Evolutionary conservation across 2,797 vertebrate genomes (phyloP).

Genomic region (Anabas testudineus): DNA sequence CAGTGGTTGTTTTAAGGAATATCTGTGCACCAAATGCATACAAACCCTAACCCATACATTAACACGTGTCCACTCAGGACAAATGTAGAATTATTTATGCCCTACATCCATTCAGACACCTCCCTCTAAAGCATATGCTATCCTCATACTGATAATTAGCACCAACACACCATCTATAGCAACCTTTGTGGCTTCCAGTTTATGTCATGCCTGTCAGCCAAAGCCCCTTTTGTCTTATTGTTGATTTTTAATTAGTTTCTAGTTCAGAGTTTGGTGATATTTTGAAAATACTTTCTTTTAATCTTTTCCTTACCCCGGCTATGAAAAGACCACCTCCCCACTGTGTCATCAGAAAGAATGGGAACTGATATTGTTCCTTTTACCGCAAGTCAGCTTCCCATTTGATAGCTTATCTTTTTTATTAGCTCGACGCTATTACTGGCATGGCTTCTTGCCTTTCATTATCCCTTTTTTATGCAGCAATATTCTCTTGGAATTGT

Average conservation of each 20-base stretch:
- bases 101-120: not conserved
- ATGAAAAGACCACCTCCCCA: slow-evolving; percentile 48
- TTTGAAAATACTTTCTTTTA: slow-evolving; percentile 61
- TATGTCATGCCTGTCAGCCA: slow-evolving; percentile 7
- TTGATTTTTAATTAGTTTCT: slow-evolving; percentile 72
- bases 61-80: not conserved
- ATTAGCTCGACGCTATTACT: slow-evolving; percentile 82
- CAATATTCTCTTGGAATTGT: slow-evolving; percentile 77
- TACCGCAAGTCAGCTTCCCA: slow-evolving; percentile 74
- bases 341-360: slow-evolving; percentile 66
- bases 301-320: slow-evolving; percentile 52
- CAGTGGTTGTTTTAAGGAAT: not conserved
- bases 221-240: slow-evolving; percentile 40
- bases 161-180: slow-evolving; percentile 7
- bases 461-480: slow-evolving; percentile 79
- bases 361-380: slow-evolving; percentile 76
- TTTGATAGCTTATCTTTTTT: slow-evolving; percentile 85
- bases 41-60: too few species aligned
- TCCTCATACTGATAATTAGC: not conserved
- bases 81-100: not conserved
- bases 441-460: slow-evolving; percentile 75
- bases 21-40: slow-evolving; percentile 1
- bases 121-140: not conserved
- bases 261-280: slow-evolving; percentile 64
- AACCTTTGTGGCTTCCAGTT: slow-evolving; percentile 11